These are phyloP conservation scores for Arbacia lixula DNA, from an alignment of 53 echinoderm and acorn worm genomes.

Conservation along the genomic window DNA sequence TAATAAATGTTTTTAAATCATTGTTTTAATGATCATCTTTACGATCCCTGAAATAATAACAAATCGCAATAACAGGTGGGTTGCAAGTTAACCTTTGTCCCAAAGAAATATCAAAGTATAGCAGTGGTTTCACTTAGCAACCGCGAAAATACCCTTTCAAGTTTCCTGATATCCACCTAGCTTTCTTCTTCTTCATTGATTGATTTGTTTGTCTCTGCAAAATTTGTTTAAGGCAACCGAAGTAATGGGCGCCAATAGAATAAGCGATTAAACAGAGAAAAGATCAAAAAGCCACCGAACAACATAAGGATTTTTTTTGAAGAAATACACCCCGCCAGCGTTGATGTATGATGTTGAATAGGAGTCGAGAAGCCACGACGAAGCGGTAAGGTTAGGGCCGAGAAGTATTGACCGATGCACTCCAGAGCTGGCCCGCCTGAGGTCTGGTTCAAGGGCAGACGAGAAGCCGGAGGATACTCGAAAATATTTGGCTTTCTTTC, in stretches of 20 bases:
- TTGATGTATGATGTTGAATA: conserved; percentile 40
- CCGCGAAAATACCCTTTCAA: too few species aligned
- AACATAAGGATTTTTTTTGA: background rate
- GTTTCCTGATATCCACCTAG: too few species aligned
- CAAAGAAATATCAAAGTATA: too few species aligned
- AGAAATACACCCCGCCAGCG: background rate
- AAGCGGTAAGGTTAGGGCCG: conserved; percentile 10
- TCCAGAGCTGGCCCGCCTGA: background rate
- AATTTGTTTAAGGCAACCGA: too few species aligned
- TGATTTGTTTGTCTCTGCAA: too few species aligned
- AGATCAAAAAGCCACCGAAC: conserved; percentile 12
- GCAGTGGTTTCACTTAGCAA: too few species aligned
- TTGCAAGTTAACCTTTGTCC: too few species aligned
- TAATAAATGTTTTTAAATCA: too few species aligned
- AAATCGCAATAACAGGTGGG: too few species aligned
- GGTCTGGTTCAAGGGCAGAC: conserved; percentile 39
- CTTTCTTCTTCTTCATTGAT: too few species aligned
- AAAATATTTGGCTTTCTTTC: background rate
- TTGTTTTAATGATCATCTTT: too few species aligned
- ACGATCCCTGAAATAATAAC: too few species aligned
- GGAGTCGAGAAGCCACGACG: conserved; percentile 13
- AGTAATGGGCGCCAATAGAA: conserved; percentile 6
- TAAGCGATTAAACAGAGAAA: conserved; percentile 30
- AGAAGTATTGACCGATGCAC: background rate
- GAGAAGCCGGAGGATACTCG: background rate